These are phyloP conservation scores for Eulemur macaco DNA, from an alignment of 2,113 vertebrate genomes.

Conservation along the genomic window DNA sequence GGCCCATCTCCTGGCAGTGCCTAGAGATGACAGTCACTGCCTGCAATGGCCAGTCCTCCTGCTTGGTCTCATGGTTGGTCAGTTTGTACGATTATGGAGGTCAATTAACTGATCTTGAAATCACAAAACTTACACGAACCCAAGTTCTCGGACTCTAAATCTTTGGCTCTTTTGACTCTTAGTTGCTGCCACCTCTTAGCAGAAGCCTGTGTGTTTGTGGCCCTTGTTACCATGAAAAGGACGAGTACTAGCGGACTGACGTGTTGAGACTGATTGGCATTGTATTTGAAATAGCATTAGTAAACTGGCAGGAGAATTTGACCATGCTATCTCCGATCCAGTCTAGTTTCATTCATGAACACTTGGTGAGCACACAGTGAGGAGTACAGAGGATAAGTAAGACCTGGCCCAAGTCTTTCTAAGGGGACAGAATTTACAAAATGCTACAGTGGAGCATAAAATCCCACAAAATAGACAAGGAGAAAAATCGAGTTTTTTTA, in stretches of 20 bases:
- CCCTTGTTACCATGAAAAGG: not conserved
- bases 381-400: not conserved
- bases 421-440: too few relatives aligned
- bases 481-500: not conserved
- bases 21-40: accelerated
- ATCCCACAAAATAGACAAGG: not conserved
- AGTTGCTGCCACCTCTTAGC: not conserved
- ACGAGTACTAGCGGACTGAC: not conserved
- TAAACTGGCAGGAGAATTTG: too few relatives aligned
- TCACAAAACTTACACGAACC: not conserved
- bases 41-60: accelerated
- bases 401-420: not conserved
- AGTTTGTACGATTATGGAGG: not conserved
- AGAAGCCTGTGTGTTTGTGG: not conserved
- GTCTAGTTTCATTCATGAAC: accelerated
- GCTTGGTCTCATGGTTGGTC: not conserved
- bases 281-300: not conserved
- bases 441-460: accelerated
- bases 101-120: not conserved
- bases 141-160: not conserved
- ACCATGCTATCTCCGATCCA: not conserved
- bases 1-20: accelerated
- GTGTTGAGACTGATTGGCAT: not conserved
- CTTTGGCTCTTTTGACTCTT: not conserved
- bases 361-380: not conserved